Evolutionary conservation across 2,113 vertebrate species (phyloP), one percentile per base, ranked within the genome.

Genomic region (Cercocebus atys): DNA sequence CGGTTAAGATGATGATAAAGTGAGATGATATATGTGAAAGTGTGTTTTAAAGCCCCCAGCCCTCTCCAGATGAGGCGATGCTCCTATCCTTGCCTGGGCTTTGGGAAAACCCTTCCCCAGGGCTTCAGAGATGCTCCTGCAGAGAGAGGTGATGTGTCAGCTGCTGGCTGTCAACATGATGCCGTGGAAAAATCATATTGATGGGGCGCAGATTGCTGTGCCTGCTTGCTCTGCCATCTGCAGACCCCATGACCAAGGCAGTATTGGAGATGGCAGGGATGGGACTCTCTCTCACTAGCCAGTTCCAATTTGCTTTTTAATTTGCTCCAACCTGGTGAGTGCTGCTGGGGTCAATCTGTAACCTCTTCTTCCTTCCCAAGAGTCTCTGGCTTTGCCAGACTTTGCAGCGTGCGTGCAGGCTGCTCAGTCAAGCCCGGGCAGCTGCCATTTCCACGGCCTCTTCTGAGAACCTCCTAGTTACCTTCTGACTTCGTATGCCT

Each of bases 221-320:
- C 47, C 88, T 86, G 93, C 95, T 85, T 55, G 93, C 78, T 79
- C 23, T 59, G 91, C 94, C 96, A 43, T 96, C 94, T 96, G 98
- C 73, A 94, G 89, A 97, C 92, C 80, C 75, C 52, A 30, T 0
- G 7, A 73, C 61, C 86, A 32, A 70, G 88, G 89, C 78, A 30
- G 5, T 89, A 64, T 79, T 89, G 89, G 91, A 95, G 73, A 78
- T 50, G 94, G 88, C 59, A 72, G 80, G 72, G 22, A 85, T 66
- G 75, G 83, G 52, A 85, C 70, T 94, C 72, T 68, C 64, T 73
- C 90, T 81, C 55, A 40, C 73, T 78, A 79, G 89, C 88, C 78
- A 64, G 59, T 59, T 94, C 91, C 95, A 95, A 83, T 97, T 97
- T 96, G 93, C 78, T 86, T 91, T 97, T 45, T 70, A 88, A 96